phyloP scores from a whole-genome alignment of 2,888 invertebrate species.

The Rotaria socialis region DNA sequence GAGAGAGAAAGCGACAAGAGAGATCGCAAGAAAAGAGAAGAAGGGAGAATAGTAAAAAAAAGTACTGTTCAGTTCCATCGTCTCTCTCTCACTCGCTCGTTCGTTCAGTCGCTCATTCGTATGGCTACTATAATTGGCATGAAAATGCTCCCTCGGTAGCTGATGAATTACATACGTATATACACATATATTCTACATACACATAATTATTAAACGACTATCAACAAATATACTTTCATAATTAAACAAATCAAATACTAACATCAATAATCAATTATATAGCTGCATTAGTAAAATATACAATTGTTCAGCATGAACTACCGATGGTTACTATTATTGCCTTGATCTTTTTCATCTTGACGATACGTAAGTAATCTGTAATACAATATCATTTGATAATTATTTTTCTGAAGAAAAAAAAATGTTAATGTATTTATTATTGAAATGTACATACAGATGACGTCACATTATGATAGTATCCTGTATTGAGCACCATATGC shows the following conservation, averaged over 20 bases:
- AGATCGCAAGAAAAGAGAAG: background rate
- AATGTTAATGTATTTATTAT: background rate
- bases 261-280: background rate
- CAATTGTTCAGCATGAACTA: background rate
- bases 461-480: background rate
- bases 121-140: background rate
- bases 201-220: background rate
- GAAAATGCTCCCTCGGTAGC: constrained; percentile 18
- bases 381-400: background rate
- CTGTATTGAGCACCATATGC: background rate
- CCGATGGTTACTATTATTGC: background rate
- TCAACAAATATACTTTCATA: background rate
- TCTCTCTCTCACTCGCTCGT: background rate
- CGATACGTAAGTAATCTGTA: background rate
- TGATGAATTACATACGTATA: background rate
- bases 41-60: background rate
- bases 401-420: background rate
- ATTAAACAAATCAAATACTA: background rate
- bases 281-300: background rate
- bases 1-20: background rate
- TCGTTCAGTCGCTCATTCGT: background rate
- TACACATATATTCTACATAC: background rate
- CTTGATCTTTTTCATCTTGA: constrained; percentile 16
- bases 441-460: background rate
- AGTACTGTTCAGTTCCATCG: constrained; percentile 8